Evolutionary conservation across 30 jellyfish, hydroid and myxozoan species (phyloP).

Genomic region (Aurelia sp.): DNA sequence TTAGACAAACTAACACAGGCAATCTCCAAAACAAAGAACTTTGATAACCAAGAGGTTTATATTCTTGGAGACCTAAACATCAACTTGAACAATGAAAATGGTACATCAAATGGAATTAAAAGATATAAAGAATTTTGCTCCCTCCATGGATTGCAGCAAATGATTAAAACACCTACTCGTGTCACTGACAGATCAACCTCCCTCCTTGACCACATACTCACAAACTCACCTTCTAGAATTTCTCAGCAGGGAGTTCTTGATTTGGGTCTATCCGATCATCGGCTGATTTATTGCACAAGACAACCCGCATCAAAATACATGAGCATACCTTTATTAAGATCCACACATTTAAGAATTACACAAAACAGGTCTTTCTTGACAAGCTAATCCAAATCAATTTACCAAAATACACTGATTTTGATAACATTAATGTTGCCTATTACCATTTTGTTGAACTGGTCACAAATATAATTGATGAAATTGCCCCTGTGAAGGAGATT

Average conservation of each 20-base stretch:
- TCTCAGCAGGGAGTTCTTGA: too few species aligned
- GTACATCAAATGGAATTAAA: not conserved
- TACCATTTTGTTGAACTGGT: constrained; percentile 52
- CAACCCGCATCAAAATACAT: too few species aligned
- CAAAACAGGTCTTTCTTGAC: too few species aligned
- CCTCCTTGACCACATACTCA: too few species aligned
- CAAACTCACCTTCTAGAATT: too few species aligned
- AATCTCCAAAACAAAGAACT: constrained; percentile 39
- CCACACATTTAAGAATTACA: too few species aligned
- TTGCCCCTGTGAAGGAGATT: not conserved
- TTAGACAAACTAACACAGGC: constrained; percentile 43
- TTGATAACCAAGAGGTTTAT: constrained; percentile 52
- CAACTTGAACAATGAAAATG: too few species aligned
- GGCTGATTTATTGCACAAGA: too few species aligned
- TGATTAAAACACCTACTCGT: constrained; percentile 35
- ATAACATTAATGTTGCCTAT: constrained; percentile 36
- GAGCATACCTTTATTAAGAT: too few species aligned
- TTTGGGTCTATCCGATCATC: too few species aligned
- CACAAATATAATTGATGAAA: constrained; percentile 16
- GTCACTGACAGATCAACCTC: constrained; percentile 36
- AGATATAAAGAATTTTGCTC: constrained; percentile 38
- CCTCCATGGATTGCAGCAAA: constrained; percentile 42
- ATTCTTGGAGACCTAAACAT: constrained; percentile 2
- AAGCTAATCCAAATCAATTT: constrained; percentile 9
- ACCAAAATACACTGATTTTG: constrained; percentile 18